Evolutionary conservation across 2,113 vertebrate genomes (phyloP).

Genomic region (Morone chrysops): DNA sequence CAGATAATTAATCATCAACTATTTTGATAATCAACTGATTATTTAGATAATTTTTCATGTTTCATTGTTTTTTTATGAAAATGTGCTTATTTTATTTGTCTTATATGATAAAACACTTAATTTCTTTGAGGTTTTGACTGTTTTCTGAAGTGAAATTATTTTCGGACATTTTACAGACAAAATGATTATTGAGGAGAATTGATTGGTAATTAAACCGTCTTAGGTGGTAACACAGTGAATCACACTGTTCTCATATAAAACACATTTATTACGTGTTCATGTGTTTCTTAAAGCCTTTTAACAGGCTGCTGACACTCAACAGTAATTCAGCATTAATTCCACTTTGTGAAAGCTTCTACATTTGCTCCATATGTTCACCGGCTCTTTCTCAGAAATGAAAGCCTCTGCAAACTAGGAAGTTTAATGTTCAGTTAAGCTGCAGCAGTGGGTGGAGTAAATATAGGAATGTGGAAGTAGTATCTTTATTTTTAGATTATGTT

Average conservation of each 20-base stretch:
- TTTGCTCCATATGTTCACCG: not conserved
- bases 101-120: too few species aligned
- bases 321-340: not conserved
- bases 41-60: too few species aligned
- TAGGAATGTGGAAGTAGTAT: conserved; percentile 31
- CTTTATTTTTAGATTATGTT: not conserved
- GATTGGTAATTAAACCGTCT: not conserved
- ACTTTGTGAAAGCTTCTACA: not conserved
- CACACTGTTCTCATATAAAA: too few species aligned
- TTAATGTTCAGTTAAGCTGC: conserved; percentile 1
- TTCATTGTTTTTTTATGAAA: too few species aligned
- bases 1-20: too few species aligned
- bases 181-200: not conserved
- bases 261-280: not conserved
- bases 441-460: conserved; percentile 14
- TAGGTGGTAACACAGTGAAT: not conserved
- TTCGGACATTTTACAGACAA: not conserved
- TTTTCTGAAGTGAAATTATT: not conserved
- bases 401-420: conserved; percentile 29
- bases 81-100: too few species aligned
- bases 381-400: conserved; percentile 14
- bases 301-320: not conserved
- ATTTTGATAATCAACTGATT: too few species aligned
- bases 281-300: too few species aligned
- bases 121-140: not conserved